Evolutionary conservation across 2,888 invertebrate genomes (phyloP), one percentile per base, ranked within the genome.

Genomic region (Drosophila anceps): DNA sequence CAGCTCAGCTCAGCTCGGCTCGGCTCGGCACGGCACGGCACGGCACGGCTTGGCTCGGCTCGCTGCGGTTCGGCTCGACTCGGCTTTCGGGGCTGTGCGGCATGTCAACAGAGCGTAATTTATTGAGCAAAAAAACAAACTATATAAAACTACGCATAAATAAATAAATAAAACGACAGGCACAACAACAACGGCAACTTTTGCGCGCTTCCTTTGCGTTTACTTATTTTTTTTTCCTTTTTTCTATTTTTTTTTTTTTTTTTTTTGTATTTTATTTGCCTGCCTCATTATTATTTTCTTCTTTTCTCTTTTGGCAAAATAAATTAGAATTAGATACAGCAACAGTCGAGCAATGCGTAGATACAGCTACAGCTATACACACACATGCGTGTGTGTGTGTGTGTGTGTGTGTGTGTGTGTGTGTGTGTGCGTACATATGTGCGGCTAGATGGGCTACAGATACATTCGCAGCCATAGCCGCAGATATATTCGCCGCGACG

Each of bases 41-140:
- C 24, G n/a, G n/a, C n/a, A n/a, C n/a, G n/a, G n/a, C n/a, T n/a
- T n/a, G 27, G 27, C 31, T 31, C 12, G 50, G 18, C 31, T 31
- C 18, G 33, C 33, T 2, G 54, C 33, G 20, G 20, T 18, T 37
- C 13, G 33, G 37, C 20, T 59, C 33, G 50, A 37, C 57, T 58
- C 37, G 60, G 53, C 43, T 46, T 65, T 50, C 44, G 51, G 62
- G 46, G 61, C 80, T 51, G 79, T 74, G 82, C 69, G 89, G 73
- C 81, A 77, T 87, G 89, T 89, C 87, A 89, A 84, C 85, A 75
- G 81, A 82, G 69, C 79, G 75, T 87, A 87, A 89, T 86, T 86
- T 89, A 86, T 86, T 89, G 88, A 81, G 73, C 66, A 89, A 60
- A 72, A 81, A 73, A 80, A 24, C 2, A 24, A 3, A 24, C 2